phyloP scores from a whole-genome alignment of 1,140 invertebrate genomes.

The Meloidogyne floridensis region DNA sequence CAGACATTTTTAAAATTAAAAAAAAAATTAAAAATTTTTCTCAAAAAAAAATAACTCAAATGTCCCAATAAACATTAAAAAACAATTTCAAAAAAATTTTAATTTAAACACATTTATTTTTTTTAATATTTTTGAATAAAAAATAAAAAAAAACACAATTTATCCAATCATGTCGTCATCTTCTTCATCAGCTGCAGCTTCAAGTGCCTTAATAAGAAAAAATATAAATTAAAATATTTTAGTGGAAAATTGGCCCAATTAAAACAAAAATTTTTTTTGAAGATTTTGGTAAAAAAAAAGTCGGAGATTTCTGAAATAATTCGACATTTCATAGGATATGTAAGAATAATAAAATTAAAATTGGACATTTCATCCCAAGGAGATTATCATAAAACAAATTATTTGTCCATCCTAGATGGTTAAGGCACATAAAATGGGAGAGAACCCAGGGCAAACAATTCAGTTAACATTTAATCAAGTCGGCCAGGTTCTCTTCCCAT shows the following conservation, averaged over 20 bases:
- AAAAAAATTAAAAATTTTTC: neutral
- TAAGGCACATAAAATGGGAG: no score
- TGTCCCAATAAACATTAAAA: neutral
- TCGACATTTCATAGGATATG: no score
- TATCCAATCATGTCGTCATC: neutral
- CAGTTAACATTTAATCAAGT: no score
- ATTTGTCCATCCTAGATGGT: no score
- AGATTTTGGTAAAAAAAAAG: no score
- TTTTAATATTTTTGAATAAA: neutral
- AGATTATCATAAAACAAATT: neutral
- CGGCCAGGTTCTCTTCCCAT: no score
- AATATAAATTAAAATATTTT: neutral
- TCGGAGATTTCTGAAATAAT: no score
- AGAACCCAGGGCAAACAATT: no score
- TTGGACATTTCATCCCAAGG: neutral
- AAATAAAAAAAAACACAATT: neutral
- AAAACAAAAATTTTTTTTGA: no score
- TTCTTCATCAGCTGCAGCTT: neutral
- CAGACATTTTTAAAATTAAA: constrained; percentile 21
- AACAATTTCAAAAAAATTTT: neutral
- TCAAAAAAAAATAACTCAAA: neutral
- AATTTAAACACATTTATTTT: neutral
- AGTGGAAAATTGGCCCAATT: neutral
- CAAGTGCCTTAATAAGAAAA: neutral
- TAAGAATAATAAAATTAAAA: no score